A percentile compares a stretch with the other conserved stretches of the same genome.
Conservation (phyloP, 2,113 vertebrate genomes). For the Turnix velox region DNA sequence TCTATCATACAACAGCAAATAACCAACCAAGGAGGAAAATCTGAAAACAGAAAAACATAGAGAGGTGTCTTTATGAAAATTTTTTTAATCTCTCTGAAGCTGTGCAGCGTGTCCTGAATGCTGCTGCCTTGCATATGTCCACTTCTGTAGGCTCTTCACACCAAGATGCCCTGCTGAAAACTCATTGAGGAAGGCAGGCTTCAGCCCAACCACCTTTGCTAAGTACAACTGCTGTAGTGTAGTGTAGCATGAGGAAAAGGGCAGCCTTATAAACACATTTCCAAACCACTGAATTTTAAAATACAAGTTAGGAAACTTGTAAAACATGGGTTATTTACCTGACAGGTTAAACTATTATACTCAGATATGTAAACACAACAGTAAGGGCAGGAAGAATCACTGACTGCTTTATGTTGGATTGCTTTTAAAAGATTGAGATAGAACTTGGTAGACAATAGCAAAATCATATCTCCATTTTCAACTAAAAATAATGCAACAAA, state of each 20-base stretch:
- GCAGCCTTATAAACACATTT: background rate
- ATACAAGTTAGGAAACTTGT: background rate
- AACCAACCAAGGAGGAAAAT: background rate
- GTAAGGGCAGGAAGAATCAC: background rate
- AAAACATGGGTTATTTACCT: background rate
- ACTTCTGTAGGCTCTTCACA: background rate
- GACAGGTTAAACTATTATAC: background rate
- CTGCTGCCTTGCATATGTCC: background rate
- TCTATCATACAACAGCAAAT: background rate
- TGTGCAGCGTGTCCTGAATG: background rate
- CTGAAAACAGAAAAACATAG: background rate
- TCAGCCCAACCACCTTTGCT: background rate
- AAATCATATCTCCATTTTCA: background rate
- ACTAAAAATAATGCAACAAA: background rate
- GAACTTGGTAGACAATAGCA: background rate
- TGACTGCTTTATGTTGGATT: background rate
- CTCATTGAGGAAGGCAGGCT: background rate
- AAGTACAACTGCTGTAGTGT: background rate
- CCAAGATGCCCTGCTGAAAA: background rate
- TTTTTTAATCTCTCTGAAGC: background rate
- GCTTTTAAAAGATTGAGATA: background rate
- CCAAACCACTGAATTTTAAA: slow-evolving; percentile 16
- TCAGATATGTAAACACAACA: background rate
- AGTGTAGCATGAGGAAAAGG: background rate
- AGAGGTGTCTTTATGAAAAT: background rate